A percentile compares a stretch with the other conserved stretches of the same genome.
phyloP scores from a whole-genome alignment of 2,797 vertebrate species.

The Eidolon dupreanum region DNA sequence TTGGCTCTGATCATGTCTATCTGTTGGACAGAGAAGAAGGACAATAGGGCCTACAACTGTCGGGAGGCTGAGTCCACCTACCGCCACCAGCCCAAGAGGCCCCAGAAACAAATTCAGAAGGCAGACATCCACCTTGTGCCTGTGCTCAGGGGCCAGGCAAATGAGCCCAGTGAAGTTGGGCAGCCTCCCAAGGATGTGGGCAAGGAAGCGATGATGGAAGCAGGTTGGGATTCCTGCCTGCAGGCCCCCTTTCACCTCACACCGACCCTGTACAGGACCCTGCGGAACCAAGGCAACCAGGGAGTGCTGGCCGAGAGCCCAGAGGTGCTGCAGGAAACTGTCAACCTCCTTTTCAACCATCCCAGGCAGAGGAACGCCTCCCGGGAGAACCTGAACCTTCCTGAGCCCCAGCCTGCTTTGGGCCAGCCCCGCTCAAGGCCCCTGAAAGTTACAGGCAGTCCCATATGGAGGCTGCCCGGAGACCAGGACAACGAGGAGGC shows the following conservation, averaged over 20 bases:
- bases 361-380: constrained; percentile 82
- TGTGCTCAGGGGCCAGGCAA: constrained; percentile 88
- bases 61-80: constrained; percentile 94
- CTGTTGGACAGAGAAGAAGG: constrained; percentile 90
- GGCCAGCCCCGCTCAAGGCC: constrained; percentile 72
- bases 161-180: constrained; percentile 76
- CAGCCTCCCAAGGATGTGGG: background rate
- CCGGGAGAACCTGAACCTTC: constrained; percentile 71
- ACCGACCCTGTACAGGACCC: constrained; percentile 88
- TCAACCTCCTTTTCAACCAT: constrained; percentile 83
- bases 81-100: constrained; percentile 94
- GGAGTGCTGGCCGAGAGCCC: constrained; percentile 74
- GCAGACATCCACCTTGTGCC: constrained; percentile 95
- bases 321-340: constrained; percentile 73
- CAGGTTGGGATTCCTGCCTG: background rate
- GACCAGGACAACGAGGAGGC: constrained; percentile 35
- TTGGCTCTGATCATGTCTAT: constrained; percentile 90
- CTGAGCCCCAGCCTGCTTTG: constrained; percentile 16
- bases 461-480: constrained; percentile 48
- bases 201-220: constrained; percentile 46
- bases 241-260: constrained; percentile 84
- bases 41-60: constrained; percentile 95
- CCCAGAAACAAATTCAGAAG: constrained; percentile 95
- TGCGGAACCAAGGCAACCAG: constrained; percentile 88
- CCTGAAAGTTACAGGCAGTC: constrained; percentile 80